Percentiles rank a stretch among this genome's conserved stretches.
Conservation (phyloP, 2,888 invertebrate genomes). For the Ectemnius continuus region DNA sequence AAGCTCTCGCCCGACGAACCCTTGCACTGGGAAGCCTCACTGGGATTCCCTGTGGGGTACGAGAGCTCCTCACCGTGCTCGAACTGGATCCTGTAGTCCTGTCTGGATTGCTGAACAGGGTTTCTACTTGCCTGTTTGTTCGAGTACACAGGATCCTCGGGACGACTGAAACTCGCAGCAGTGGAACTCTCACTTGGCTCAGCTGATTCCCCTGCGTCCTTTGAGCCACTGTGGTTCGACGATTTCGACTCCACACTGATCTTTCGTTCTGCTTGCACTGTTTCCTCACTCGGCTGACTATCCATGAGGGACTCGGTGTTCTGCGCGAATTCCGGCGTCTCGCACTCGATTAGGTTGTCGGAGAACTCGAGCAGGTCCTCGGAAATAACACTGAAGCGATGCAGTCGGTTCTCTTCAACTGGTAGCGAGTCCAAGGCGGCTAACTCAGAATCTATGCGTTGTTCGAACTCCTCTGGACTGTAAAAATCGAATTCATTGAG, state of each 20-base stretch:
- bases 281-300: slow-evolving; percentile 43
- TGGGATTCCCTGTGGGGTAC: slow-evolving; percentile 12
- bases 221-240: slow-evolving; percentile 48
- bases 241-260: slow-evolving; percentile 57
- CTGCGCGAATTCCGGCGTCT: slow-evolving; percentile 43
- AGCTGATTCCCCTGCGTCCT: slow-evolving; percentile 52
- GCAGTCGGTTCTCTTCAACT: slow-evolving; percentile 72
- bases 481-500: neutral
- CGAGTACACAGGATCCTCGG: slow-evolving; percentile 37
- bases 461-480: slow-evolving; percentile 80
- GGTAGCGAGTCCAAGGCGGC: slow-evolving; percentile 82
- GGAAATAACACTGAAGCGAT: slow-evolving; percentile 72
- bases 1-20: slow-evolving; percentile 35
- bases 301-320: slow-evolving; percentile 43
- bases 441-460: slow-evolving; percentile 82
- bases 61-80: slow-evolving; percentile 44
- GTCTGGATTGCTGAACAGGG: slow-evolving; percentile 23
- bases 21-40: slow-evolving; percentile 14
- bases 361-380: slow-evolving; percentile 74
- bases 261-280: slow-evolving; percentile 54
- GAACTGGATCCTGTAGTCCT: slow-evolving; percentile 45
- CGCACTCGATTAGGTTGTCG: slow-evolving; percentile 69
- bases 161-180: slow-evolving; percentile 45
- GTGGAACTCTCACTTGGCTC: slow-evolving; percentile 60
- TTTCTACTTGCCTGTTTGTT: slow-evolving; percentile 21